Evolutionary conservation across 2,888 invertebrate genomes (phyloP), one percentile per base, ranked within the genome.

Genomic region (Campoplex capitator): DNA sequence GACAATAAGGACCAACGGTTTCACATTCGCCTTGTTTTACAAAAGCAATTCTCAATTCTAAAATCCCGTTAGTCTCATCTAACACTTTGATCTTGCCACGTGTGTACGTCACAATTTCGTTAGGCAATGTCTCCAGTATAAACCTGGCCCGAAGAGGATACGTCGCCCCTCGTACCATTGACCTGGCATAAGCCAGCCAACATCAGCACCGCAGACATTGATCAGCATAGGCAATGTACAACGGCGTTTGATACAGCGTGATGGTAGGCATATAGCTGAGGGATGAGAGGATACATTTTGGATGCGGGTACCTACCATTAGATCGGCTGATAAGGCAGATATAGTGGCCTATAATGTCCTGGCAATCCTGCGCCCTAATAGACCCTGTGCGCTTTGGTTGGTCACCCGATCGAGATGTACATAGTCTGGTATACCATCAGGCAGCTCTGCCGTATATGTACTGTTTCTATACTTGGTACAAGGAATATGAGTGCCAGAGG

Each of bases 281-380:
- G 73, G 87, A 81, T 87, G 88, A 83, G 87, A 75, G 84, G 82
- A 89, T 91, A 89, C 89, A 91, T 91, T 91, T 91, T 92, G 90
- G 89, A 91, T 90, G 91, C 89, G 90, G 90, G 90, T 89, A 89
- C 89, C 88, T 88, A 89, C 91, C 90, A 91, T 92, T 92, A 92
- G 92, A 92, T 92, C 90, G 87, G 87, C 89, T 89, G 92, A 92
- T 92, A 92, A 91, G 90, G 89, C 87, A 91, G 91, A 92, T 91
- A 90, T 91, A 92, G 90, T 91, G 88, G 88, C 88, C 90, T 89
- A 90, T 92, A 91, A 92, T 92, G 92, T 91, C 87, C 91, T 86
- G 88, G 89, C 89, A 91, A 91, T 91, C 87, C 89, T 88, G 76
- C 89, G 83, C 90, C 90, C 91, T 91, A 92, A 91, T 92, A 92